Evolutionary conservation across 1,140 invertebrate genomes (phyloP), one percentile per base, ranked within the genome.

Genomic region (Pygmarrhopalites habei): DNA sequence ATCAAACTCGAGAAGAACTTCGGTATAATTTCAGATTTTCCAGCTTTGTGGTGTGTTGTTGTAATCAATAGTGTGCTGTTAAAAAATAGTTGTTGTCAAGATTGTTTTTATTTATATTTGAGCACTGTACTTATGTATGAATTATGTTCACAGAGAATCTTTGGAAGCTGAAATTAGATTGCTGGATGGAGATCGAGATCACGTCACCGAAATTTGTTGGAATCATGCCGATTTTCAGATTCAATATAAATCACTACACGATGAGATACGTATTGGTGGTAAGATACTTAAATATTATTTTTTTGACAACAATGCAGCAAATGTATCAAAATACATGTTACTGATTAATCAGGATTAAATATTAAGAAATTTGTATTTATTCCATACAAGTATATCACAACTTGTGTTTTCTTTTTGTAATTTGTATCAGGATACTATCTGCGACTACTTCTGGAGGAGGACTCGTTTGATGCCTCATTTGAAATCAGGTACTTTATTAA

Each of bases 141-240:
- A 5, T 35, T 7, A 35, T 35, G 32, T 35, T 7, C 21, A 49
- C 29, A 65, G 90, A 64, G 88, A 90, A 73, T 87, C 90, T 1
- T 79, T 99, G 47, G 93, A 98, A 74, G 93, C 90, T 75, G 97
- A 99, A 78, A 84, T 98, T 35, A 80, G 93, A 55, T 84, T 87
- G 25, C 95, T 99, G 75, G 83, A 83, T 0, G 85, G 85, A 2
- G 95, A 99, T 76, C 85, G 90, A 65, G 96, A 99, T 73, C 80
- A 96, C 58, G 86, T 89, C 23, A 59, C 71, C 26, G 85, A 85
- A 19, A 92, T 96, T 1, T 89, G 92, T 0, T 99, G 97, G 97
- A 99, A 99, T 81, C 92, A 98, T 79, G 83, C 88, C 52, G 97
- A 99, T 78, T 95, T 98, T 75, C 92, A 97, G 79, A 85, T 96